A percentile compares a stretch with the other conserved stretches of the same genome.
phyloP scores from a whole-genome alignment of 2,113 vertebrate species.

The Anhinga rufa region DNA sequence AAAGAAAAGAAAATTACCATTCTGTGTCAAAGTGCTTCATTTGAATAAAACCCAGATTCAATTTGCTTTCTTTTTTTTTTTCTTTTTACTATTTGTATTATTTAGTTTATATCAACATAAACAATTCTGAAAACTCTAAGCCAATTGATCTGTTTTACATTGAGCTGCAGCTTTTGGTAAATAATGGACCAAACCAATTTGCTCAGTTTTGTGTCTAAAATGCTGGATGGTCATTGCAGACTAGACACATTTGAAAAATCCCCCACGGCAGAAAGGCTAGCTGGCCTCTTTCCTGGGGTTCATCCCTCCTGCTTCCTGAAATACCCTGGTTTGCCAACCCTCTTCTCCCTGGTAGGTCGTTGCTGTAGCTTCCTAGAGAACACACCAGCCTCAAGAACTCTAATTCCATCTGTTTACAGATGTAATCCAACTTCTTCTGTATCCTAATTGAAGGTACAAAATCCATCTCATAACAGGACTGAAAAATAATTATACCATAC shows the following conservation, averaged over 20 bases:
- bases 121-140: neutral
- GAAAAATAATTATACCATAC: neutral
- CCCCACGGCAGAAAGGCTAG: neutral
- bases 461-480: neutral
- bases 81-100: neutral
- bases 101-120: neutral
- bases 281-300: neutral
- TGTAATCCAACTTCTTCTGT: neutral
- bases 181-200: neutral
- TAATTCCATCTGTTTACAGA: neutral
- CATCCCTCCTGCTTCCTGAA: neutral
- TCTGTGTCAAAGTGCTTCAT: neutral
- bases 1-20: neutral
- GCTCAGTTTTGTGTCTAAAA: neutral
- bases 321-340: neutral
- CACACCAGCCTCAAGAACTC: neutral
- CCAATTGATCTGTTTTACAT: neutral
- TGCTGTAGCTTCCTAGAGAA: neutral
- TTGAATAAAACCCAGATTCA: neutral
- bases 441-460: neutral
- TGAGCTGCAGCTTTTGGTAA: neutral
- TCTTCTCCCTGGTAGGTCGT: neutral
- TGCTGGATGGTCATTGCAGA: neutral
- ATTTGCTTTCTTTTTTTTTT: neutral
- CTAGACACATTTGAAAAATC: neutral